Conservation (phyloP, 2,888 invertebrate genomes). For the Drosophila parthenogenetica region DNA sequence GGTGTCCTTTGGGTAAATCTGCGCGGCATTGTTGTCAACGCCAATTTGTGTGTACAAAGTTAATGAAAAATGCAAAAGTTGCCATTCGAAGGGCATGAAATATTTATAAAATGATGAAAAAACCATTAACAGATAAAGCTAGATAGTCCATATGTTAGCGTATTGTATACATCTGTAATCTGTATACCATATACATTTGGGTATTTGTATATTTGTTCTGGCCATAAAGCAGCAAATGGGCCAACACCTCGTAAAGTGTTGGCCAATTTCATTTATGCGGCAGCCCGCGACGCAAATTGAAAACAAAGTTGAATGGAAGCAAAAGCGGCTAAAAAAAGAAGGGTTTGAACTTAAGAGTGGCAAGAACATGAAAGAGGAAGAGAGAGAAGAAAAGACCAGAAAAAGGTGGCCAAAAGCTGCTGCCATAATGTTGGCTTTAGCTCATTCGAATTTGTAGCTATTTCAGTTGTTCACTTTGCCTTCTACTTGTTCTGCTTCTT, state of each 20-base stretch:
- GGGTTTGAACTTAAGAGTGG: conserved; percentile 28
- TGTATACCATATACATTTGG: neutral
- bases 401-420: conserved; percentile 7
- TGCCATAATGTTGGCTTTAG: conserved; percentile 43
- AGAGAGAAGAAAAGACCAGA: neutral
- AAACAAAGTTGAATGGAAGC: conserved; percentile 23
- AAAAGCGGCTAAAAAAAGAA: conserved; percentile 23
- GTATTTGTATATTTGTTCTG: conserved; percentile 3
- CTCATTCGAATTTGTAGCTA: conserved; percentile 40
- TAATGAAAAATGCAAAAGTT: conserved; percentile 68
- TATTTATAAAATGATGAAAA: conserved; percentile 66
- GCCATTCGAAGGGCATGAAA: conserved; percentile 63
- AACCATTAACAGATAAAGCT: conserved; percentile 44
- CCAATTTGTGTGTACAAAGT: conserved; percentile 53
- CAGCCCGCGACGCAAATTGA: conserved; percentile 49
- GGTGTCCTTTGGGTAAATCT: conserved; percentile 50
- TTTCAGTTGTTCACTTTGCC: conserved; percentile 23
- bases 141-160: conserved; percentile 18
- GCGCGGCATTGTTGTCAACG: conserved; percentile 48
- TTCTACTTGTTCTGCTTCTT: neutral
- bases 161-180: conserved; percentile 7
- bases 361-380: neutral
- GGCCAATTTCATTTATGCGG: conserved; percentile 57
- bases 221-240: conserved; percentile 35
- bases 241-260: conserved; percentile 60